Percentiles rank a stretch among this genome's conserved stretches.
Evolutionary conservation across 2,888 invertebrate species (phyloP).

Genomic region (Scaptomyza polygonia): DNA sequence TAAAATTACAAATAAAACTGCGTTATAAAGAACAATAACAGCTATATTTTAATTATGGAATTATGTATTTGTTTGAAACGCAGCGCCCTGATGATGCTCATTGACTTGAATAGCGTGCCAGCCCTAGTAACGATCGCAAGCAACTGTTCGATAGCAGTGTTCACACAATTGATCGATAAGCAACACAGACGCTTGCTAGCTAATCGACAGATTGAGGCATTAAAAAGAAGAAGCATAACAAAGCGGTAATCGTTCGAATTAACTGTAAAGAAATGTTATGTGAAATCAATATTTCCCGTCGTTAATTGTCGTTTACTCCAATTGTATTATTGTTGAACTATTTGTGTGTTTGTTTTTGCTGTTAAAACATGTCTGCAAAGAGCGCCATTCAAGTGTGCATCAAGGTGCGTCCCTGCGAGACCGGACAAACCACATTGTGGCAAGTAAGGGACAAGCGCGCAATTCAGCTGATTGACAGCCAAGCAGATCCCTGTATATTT

Average conservation of each 20-base stretch:
- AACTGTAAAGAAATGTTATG: conserved; percentile 42
- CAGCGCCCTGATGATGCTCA: neutral
- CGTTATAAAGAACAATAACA: conserved; percentile 63
- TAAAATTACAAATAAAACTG: conserved; percentile 72
- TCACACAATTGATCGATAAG: conserved; percentile 14
- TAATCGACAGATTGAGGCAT: neutral
- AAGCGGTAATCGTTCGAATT: conserved; percentile 67
- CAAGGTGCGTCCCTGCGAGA: conserved; percentile 87
- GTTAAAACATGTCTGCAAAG: conserved; percentile 62
- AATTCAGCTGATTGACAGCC: conserved; percentile 86
- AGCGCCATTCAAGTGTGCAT: conserved; percentile 89
- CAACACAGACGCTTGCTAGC: neutral
- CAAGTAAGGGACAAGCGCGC: conserved; percentile 86
- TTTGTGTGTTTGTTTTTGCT: conserved; percentile 1
- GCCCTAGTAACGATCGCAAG: conserved; percentile 18
- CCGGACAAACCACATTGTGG: conserved; percentile 88
- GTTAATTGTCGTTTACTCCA: conserved; percentile 9
- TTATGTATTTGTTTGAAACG: neutral
- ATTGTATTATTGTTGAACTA: conserved; percentile 7
- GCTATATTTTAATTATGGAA: conserved; percentile 1
- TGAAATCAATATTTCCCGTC: conserved; percentile 15
- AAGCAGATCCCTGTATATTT: conserved; percentile 84
- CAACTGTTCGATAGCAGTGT: conserved; percentile 11
- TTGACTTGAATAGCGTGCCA: neutral
- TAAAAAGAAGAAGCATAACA: conserved; percentile 41